These are phyloP conservation scores for Psettodes erumei DNA, from an alignment of 2,113 vertebrate species.

Conservation along the genomic window DNA sequence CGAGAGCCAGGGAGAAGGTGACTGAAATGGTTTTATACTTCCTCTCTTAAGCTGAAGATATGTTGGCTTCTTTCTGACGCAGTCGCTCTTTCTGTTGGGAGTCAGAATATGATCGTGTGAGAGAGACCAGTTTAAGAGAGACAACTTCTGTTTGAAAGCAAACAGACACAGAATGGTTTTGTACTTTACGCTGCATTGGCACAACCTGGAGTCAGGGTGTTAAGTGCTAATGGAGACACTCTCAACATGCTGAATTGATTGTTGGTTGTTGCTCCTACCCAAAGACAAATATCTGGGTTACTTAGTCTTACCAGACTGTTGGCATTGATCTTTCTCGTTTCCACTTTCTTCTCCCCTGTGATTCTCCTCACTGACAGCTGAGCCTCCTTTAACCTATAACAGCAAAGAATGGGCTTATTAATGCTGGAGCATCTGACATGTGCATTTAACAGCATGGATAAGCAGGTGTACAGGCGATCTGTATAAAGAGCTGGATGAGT, in stretches of 20 bases:
- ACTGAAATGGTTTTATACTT: neutral
- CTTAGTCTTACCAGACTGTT: conserved; percentile 89
- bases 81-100: conserved; percentile 92
- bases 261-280: neutral
- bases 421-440: neutral
- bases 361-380: conserved; percentile 91
- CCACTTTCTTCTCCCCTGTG: conserved; percentile 94
- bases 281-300: neutral
- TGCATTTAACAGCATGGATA: too few relatives aligned
- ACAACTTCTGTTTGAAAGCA: neutral
- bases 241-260: neutral
- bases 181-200: neutral
- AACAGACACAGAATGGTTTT: neutral
- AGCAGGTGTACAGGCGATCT: neutral
- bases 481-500: neutral
- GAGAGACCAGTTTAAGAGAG: neutral
- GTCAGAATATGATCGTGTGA: conserved; percentile 18
- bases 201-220: neutral
- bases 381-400: conserved; percentile 89
- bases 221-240: neutral
- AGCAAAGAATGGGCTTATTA: neutral
- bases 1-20: neutral
- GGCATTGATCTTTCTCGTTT: conserved; percentile 92
- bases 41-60: conserved; percentile 74
- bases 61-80: conserved; percentile 91